phyloP scores from a whole-genome alignment of 2,888 invertebrate species.

The Empis stercorea region DNA sequence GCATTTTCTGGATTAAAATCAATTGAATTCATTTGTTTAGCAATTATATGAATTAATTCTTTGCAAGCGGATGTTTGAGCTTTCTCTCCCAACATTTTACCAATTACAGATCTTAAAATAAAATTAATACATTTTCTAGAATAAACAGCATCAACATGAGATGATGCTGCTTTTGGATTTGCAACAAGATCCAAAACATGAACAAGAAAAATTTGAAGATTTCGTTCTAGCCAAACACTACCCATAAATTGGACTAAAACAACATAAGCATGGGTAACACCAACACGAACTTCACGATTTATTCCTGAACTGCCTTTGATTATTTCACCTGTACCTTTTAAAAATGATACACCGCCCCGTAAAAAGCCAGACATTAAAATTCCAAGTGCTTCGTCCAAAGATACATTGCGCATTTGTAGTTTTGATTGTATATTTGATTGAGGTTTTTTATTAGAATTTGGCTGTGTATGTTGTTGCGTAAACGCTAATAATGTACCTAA shows the following conservation, averaged over 20 bases:
- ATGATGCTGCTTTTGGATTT: constrained; percentile 88
- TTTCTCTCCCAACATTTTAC: constrained; percentile 91
- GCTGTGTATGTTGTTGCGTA: constrained; percentile 61
- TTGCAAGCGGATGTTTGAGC: constrained; percentile 92
- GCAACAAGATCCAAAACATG: constrained; percentile 89
- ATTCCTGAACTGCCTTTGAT: constrained; percentile 90
- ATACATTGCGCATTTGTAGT: constrained; percentile 40
- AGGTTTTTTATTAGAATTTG: constrained; percentile 33
- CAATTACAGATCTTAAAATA: constrained; percentile 80
- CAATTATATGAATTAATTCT: constrained; percentile 81
- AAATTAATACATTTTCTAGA: constrained; percentile 95
- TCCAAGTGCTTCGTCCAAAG: constrained; percentile 81
- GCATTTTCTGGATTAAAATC: constrained; percentile 87
- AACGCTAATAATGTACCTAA: constrained; percentile 58
- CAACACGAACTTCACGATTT: constrained; percentile 90
- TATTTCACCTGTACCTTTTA: constrained; percentile 88
- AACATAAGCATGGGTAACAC: constrained; percentile 95
- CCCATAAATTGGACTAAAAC: constrained; percentile 90
- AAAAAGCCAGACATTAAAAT: constrained; percentile 89
- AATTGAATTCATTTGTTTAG: constrained; percentile 90
- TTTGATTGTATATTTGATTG: constrained; percentile 12
- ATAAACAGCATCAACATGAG: constrained; percentile 95
- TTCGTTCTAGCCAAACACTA: constrained; percentile 86
- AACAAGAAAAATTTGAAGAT: constrained; percentile 70
- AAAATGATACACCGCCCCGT: constrained; percentile 83